Percentiles rank a stretch among this genome's conserved stretches.
phyloP scores from a whole-genome alignment of 1,140 invertebrate species.

The Bombus turneri region DNA sequence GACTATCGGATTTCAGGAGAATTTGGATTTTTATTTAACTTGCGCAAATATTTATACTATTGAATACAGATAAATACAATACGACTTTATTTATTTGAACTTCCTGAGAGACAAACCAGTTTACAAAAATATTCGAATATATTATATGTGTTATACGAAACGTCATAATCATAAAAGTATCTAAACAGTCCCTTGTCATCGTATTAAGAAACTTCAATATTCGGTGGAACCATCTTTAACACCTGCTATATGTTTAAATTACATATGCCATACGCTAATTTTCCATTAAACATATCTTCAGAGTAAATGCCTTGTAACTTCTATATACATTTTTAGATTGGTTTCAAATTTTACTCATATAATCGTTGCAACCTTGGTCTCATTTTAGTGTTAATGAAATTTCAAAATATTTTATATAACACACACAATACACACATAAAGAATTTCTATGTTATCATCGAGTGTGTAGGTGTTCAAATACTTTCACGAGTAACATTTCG shows the following conservation, averaged over 20 bases:
- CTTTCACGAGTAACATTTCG: not conserved
- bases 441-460: too few relatives aligned
- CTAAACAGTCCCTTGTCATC: not conserved
- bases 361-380: not conserved
- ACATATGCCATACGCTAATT: too few relatives aligned
- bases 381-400: not conserved
- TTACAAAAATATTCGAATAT: not conserved
- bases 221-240: too few relatives aligned
- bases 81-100: not conserved
- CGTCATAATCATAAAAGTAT: not conserved
- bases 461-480: too few relatives aligned
- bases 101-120: not conserved
- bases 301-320: too few relatives aligned
- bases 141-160: not conserved
- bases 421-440: too few relatives aligned
- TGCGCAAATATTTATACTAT: too few relatives aligned
- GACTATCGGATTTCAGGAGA: not conserved
- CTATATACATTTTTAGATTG: too few relatives aligned
- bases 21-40: not conserved
- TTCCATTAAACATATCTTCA: too few relatives aligned
- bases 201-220: not conserved
- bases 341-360: too few relatives aligned
- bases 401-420: not conserved
- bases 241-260: too few relatives aligned
- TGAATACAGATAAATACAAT: not conserved